A percentile compares a stretch with the other conserved stretches of the same genome.
Evolutionary conservation across 1,140 invertebrate genomes (phyloP).

Genomic region (Heliconius congener): DNA sequence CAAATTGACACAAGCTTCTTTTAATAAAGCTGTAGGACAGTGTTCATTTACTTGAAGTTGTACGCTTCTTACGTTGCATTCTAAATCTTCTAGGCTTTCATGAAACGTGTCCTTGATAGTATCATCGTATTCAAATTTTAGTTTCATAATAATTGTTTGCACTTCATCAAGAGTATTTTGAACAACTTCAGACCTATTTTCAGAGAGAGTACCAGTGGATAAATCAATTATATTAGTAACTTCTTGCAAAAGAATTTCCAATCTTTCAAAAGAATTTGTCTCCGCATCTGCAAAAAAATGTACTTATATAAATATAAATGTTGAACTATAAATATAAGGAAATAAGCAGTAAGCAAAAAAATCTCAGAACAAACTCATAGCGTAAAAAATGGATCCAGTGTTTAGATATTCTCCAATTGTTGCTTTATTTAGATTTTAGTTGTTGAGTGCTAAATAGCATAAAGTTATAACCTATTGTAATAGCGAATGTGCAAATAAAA

Average conservation of each 20-base stretch:
- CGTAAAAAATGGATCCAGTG: no score
- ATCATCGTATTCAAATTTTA: conserved; percentile 64
- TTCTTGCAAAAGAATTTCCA: conserved; percentile 57
- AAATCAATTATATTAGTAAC: conserved; percentile 54
- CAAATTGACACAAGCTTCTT: conserved; percentile 67
- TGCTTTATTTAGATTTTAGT: no score
- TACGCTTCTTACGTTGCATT: conserved; percentile 77
- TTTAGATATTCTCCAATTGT: no score
- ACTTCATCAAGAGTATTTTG: conserved; percentile 69
- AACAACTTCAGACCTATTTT: conserved; percentile 52
- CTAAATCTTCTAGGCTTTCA: conserved; percentile 76
- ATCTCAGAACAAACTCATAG: no score
- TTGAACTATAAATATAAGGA: no score
- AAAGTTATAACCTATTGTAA: no score
- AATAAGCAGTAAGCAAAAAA: no score
- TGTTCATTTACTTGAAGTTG: conserved; percentile 72
- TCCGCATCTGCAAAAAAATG: conserved; percentile 22
- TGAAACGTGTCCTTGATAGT: conserved; percentile 62
- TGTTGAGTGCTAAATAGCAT: no score
- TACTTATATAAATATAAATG: background rate
- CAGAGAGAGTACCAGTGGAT: conserved; percentile 18
- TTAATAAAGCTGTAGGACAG: conserved; percentile 61
- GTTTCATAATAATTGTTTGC: conserved; percentile 69
- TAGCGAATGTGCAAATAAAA: no score
- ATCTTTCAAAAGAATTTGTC: conserved; percentile 48